phyloP scores from a whole-genome alignment of 2,888 invertebrate genomes.

The Hesperia comma region DNA sequence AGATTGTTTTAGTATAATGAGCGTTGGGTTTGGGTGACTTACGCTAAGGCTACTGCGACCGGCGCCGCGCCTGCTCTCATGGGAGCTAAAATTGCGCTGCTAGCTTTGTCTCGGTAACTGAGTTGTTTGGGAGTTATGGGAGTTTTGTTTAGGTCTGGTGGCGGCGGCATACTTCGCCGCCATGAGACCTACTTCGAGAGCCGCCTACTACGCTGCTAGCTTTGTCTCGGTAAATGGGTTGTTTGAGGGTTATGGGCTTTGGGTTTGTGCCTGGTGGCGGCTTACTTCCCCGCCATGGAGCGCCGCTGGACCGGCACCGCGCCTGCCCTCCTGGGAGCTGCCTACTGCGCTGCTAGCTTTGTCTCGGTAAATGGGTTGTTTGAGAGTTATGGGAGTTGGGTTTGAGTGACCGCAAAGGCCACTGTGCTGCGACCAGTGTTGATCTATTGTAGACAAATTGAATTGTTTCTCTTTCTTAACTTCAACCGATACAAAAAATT shows the following conservation, averaged over 20 bases:
- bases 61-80: slow-evolving; percentile 88
- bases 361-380: slow-evolving; percentile 92
- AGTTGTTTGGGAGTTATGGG: no score
- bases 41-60: slow-evolving; percentile 83
- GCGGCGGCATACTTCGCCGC: slow-evolving; percentile 93
- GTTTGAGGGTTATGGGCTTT: no score
- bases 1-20: no score
- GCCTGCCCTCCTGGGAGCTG: slow-evolving; percentile 89
- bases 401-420: no score
- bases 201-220: slow-evolving; percentile 93
- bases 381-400: no score
- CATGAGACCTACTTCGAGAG: slow-evolving; percentile 88
- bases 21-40: no score
- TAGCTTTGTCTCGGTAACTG: slow-evolving; percentile 92
- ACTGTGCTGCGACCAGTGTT: no score
- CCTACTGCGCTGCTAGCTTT: slow-evolving; percentile 93
- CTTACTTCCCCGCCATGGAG: slow-evolving; percentile 90
- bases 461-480: no score
- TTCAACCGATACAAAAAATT: no score
- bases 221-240: slow-evolving; percentile 93
- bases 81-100: slow-evolving; percentile 92
- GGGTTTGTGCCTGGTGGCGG: no score
- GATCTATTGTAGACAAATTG: no score
- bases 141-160: no score
- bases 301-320: slow-evolving; percentile 83